Evolutionary conservation across 2,113 vertebrate species (phyloP).

Genomic region (Hiodon alosoides): DNA sequence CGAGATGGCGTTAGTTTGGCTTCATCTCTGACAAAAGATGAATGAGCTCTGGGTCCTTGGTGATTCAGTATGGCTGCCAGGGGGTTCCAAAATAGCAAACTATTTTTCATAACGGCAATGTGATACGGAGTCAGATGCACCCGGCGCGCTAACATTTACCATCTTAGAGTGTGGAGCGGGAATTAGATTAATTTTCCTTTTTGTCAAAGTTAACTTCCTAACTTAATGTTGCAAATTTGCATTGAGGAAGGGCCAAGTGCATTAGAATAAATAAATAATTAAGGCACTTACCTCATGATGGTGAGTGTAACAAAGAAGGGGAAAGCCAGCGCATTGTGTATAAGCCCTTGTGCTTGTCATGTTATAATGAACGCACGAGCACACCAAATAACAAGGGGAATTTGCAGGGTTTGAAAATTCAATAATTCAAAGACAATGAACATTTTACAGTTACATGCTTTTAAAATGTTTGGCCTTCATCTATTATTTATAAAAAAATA

Average conservation of each 20-base stretch:
- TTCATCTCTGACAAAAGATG: conserved; percentile 99
- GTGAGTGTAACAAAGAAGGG: conserved; percentile 17
- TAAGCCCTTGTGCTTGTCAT: neutral
- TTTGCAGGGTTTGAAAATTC: too few species aligned
- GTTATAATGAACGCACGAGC: neutral
- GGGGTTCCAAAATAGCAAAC: conserved; percentile 99
- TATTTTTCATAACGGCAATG: conserved; percentile 98
- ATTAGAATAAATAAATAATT: conserved; percentile 34
- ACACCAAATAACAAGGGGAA: conserved; percentile 19
- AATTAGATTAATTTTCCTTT: conserved; percentile 76
- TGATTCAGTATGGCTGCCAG: conserved; percentile 94
- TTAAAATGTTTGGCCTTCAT: too few species aligned
- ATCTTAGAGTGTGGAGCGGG: conserved; percentile 66
- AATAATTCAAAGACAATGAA: too few species aligned
- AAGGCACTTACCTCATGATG: conserved; percentile 1
- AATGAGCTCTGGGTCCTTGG: conserved; percentile 95
- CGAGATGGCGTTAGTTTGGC: conserved; percentile 94
- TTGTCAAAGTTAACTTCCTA: conserved; percentile 64
- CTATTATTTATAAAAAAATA: too few species aligned
- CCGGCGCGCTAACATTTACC: conserved; percentile 83
- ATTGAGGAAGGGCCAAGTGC: conserved; percentile 19
- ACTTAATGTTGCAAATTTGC: conserved; percentile 45
- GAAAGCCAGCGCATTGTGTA: neutral
- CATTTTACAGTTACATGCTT: too few species aligned
- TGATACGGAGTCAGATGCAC: conserved; percentile 88